phyloP scores from a whole-genome alignment of 2,888 invertebrate genomes.

The Horisme vitalbata region DNA sequence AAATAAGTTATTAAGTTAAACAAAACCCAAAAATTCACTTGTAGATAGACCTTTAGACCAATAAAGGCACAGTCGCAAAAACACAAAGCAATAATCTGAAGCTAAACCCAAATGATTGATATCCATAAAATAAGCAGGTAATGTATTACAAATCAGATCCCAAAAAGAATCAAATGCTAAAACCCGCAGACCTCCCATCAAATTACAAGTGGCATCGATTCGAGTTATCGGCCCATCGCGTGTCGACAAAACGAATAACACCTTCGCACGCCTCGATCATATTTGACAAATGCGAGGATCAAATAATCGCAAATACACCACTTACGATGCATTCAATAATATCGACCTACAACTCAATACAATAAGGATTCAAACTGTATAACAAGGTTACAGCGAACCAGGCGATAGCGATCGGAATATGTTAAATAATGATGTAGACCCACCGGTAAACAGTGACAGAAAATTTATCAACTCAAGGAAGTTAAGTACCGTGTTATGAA shows the following conservation, averaged over 20 bases:
- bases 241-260: conserved; percentile 73
- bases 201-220: conserved; percentile 67
- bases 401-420: conserved; percentile 51
- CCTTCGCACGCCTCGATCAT: conserved; percentile 64
- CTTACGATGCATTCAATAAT: conserved; percentile 32
- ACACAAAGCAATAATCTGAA: conserved; percentile 6
- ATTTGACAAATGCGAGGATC: conserved; percentile 68
- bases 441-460: conserved; percentile 46
- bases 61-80: too few species aligned
- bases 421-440: conserved; percentile 53
- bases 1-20: too few species aligned
- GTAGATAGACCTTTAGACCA: too few species aligned
- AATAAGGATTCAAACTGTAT: conserved; percentile 44
- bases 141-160: conserved; percentile 24
- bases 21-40: too few species aligned
- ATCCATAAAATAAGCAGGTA: conserved; percentile 22
- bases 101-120: conserved; percentile 16
- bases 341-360: conserved; percentile 38
- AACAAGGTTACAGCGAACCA: conserved; percentile 37
- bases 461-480: conserved; percentile 48
- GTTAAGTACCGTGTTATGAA: conserved; percentile 37
- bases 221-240: conserved; percentile 66
- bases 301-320: conserved; percentile 59
- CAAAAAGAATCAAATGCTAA: conserved; percentile 45
- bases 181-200: conserved; percentile 62